These are phyloP conservation scores for Hyperoodon ampullatus DNA, from an alignment of 2,113 vertebrate species.

Conservation along the genomic window DNA sequence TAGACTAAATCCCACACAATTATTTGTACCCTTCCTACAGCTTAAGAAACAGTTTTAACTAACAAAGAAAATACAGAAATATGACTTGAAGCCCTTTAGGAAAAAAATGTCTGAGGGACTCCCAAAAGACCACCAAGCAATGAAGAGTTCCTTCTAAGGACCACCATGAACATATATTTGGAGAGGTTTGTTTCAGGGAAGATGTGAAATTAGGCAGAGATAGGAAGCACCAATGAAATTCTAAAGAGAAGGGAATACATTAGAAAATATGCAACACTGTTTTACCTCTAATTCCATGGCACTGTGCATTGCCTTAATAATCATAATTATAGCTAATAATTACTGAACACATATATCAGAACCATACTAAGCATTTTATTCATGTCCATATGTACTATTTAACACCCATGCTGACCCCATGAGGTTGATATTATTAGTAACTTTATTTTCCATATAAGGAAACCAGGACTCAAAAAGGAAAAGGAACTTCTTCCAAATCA, in stretches of 20 bases:
- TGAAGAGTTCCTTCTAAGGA: not conserved
- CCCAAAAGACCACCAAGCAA: not conserved
- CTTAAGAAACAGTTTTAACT: not conserved
- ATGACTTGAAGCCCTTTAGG: not conserved
- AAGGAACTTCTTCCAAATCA: constrained; percentile 41
- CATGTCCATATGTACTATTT: not conserved
- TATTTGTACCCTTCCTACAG: not conserved
- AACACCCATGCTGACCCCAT: not conserved
- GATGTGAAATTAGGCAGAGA: not conserved
- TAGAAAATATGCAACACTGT: not conserved
- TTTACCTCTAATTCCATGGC: not conserved
- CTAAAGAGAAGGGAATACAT: not conserved
- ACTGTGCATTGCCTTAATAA: not conserved
- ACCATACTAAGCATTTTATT: constrained; percentile 7
- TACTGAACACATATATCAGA: constrained; percentile 13
- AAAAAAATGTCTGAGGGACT: not conserved
- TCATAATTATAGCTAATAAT: not conserved
- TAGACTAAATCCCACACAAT: not conserved
- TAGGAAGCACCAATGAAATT: not conserved
- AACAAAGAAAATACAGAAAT: not conserved
- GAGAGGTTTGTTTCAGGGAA: not conserved
- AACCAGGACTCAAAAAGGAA: constrained; percentile 24
- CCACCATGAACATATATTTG: not conserved
- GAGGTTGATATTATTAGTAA: not conserved
- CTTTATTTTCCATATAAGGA: constrained; percentile 21